Evolutionary conservation across 2,888 invertebrate genomes (phyloP).

Genomic region (Pseudococcus longispinus): DNA sequence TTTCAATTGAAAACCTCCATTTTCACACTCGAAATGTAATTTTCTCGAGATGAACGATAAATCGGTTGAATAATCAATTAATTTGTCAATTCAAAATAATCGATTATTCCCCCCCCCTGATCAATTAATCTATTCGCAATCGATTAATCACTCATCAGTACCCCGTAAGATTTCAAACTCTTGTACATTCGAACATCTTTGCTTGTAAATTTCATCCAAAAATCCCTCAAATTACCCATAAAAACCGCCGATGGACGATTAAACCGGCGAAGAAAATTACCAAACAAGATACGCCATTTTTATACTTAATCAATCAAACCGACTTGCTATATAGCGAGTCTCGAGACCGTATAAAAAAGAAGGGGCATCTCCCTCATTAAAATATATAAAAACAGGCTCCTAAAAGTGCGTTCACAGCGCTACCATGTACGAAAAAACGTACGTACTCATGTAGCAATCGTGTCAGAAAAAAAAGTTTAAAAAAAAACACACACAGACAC

Average conservation of each 20-base stretch:
- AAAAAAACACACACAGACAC: neutral
- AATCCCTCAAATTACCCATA: too few species aligned
- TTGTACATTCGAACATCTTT: too few species aligned
- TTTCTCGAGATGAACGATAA: too few species aligned
- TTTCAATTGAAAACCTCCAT: too few species aligned
- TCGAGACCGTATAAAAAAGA: neutral
- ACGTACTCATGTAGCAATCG: neutral
- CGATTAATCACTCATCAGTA: too few species aligned
- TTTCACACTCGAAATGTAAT: too few species aligned
- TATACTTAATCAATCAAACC: constrained; percentile 23
- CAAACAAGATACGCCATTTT: constrained; percentile 16
- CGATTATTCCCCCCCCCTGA: too few species aligned
- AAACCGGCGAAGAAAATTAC: neutral
- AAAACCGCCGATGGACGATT: neutral
- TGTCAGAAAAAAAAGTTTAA: neutral
- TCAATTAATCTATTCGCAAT: too few species aligned
- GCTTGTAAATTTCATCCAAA: too few species aligned
- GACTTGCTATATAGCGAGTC: neutral
- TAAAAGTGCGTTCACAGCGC: neutral
- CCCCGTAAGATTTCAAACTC: too few species aligned
- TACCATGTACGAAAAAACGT: neutral
- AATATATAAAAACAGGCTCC: neutral
- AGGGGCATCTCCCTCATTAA: constrained; percentile 3
- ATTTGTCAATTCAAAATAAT: too few species aligned
- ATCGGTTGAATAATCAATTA: too few species aligned